Evolutionary conservation across 2,113 vertebrate genomes (phyloP).

Genomic region (Platichthys stellatus): DNA sequence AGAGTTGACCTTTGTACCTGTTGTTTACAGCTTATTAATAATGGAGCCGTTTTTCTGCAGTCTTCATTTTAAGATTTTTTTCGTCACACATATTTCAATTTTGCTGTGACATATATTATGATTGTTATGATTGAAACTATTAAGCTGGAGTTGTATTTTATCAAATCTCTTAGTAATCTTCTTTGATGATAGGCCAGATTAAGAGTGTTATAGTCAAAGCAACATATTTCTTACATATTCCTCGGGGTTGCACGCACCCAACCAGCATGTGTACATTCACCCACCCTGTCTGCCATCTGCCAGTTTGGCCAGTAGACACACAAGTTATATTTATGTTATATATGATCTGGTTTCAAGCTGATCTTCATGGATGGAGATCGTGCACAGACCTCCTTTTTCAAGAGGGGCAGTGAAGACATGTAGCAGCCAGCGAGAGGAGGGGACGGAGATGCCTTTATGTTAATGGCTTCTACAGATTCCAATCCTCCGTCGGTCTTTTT

Average conservation of each 20-base stretch:
- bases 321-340: constrained; percentile 46
- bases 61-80: no score
- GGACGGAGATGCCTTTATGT: constrained; percentile 61
- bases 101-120: no score
- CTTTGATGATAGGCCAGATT: background rate
- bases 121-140: no score
- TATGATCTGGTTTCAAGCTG: constrained; percentile 65
- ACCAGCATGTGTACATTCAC: constrained; percentile 13
- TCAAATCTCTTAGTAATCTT: no score
- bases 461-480: constrained; percentile 76
- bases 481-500: constrained; percentile 63
- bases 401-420: constrained; percentile 34
- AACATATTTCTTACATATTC: constrained; percentile 17
- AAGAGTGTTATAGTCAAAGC: background rate
- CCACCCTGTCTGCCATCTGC: constrained; percentile 19
- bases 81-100: no score
- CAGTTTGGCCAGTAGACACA: constrained; percentile 32
- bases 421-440: constrained; percentile 45
- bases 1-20: no score
- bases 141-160: no score
- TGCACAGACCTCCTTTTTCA: constrained; percentile 39
- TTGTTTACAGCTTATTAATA: no score
- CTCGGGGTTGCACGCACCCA: background rate
- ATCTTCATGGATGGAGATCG: constrained; percentile 62
- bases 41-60: no score